Evolutionary conservation across 2,888 invertebrate genomes (phyloP).

Genomic region (Desoria tigrina): DNA sequence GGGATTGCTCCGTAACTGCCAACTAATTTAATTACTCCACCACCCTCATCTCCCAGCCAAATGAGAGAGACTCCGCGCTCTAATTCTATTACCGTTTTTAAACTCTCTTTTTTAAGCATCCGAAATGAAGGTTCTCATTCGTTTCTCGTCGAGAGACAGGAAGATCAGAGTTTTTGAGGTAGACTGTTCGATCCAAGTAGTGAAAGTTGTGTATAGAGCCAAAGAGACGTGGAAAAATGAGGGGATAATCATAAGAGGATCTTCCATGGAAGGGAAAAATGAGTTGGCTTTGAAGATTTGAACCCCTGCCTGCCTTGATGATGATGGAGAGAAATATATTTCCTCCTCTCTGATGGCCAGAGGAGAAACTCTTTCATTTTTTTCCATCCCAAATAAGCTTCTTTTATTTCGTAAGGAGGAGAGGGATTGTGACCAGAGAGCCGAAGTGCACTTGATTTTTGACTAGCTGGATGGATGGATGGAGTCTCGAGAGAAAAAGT

Average conservation of each 20-base stretch:
- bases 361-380: slow-evolving; percentile 9
- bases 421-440: too few species aligned
- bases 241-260: background rate
- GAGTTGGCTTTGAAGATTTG: slow-evolving; percentile 2
- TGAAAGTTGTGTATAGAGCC: too few species aligned
- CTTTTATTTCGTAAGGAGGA: too few species aligned
- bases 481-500: slow-evolving; percentile 5
- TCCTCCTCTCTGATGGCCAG: background rate
- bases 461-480: slow-evolving; percentile 10
- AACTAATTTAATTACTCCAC: slow-evolving; percentile 5
- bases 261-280: background rate
- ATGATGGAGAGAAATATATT: slow-evolving; percentile 3
- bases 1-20: background rate
- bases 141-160: too few species aligned
- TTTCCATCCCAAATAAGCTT: background rate
- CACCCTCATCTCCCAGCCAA: background rate
- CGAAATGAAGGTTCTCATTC: too few species aligned
- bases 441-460: slow-evolving; percentile 10
- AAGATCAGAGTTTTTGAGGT: too few species aligned
- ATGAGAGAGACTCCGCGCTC: too few species aligned
- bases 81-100: too few species aligned
- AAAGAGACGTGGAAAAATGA: slow-evolving; percentile 8
- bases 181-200: too few species aligned
- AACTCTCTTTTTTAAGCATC: too few species aligned
- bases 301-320: background rate